phyloP scores from a whole-genome alignment of 2,888 invertebrate species.

The Dasysyrphus albostriatus region DNA sequence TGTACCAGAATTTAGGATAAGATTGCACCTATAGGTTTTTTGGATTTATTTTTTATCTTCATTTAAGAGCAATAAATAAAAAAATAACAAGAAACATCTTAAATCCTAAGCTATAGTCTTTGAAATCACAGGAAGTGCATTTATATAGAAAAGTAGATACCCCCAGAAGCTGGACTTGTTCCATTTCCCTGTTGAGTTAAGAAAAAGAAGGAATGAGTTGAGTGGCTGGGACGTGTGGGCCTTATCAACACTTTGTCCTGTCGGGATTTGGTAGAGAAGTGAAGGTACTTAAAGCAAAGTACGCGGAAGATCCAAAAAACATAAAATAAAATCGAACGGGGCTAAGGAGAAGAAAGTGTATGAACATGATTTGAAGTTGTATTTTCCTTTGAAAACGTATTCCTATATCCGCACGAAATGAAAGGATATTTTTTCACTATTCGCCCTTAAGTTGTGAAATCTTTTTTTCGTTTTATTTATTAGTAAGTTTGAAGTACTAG shows the following conservation, averaged over 20 bases:
- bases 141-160: not conserved
- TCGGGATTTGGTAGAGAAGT: conserved; percentile 21
- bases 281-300: conserved; percentile 19
- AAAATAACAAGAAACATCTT: not conserved
- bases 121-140: conserved; percentile 6
- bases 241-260: conserved; percentile 23
- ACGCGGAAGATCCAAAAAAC: conserved; percentile 29
- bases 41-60: conserved; percentile 47
- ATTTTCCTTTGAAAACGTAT: conserved; percentile 35
- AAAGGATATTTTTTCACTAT: conserved; percentile 50
- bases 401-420: conserved; percentile 31
- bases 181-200: conserved; percentile 18
- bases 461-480: conserved; percentile 40
- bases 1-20: conserved; percentile 48
- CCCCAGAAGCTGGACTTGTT: conserved; percentile 42
- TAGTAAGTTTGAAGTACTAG: conserved; percentile 57
- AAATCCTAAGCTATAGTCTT: conserved; percentile 12
- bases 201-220: not conserved
- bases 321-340: conserved; percentile 10
- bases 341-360: conserved; percentile 19
- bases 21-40: conserved; percentile 19
- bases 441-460: conserved; percentile 33
- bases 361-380: conserved; percentile 60
- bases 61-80: conserved; percentile 16
- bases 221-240: not conserved